Base-by-base conservation (phyloP, 2,113 vertebrate species). In the Helogale parvula region DNA sequence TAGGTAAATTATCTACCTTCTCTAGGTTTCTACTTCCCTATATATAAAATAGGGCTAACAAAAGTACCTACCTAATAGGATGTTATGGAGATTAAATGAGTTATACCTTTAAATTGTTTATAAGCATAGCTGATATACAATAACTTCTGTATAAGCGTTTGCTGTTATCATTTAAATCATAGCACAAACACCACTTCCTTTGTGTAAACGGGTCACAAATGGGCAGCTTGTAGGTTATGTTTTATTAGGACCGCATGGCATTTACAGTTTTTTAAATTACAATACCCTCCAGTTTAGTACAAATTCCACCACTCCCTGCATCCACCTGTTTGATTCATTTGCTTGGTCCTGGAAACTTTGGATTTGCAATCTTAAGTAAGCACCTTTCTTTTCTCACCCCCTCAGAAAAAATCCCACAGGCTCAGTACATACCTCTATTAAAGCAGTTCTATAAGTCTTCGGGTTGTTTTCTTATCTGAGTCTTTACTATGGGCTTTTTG, bases 181-280 rank as follows among this genome's bases (percentile, higher is more conserved):
- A 45, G n/a, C 54, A 76, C 29, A 93, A 93, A 41, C 71, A 96
- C 69, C 91, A 60, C 47, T 31, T 90, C 21, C 72, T 96, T 93
- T 95, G 88, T 95, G 41, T 93, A 94, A 76, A 14, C 65, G 33
- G 35, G 27, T 88, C 89, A 76, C 72, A 96, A 65, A 85, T 66
- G 57, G 50, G 27, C 52, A 92, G 50, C 45, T 94, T 93, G 10
- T 17, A 88, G 89, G 41, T 9, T 74, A n/a, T 71, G 63, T 66
- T 90, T 96, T 96, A 96, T 96, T 88, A 93, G 77, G 79, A 92
- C 60, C 86, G 88, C 68, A 93, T 94, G 82, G 68, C 93, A 45
- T 91, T 94, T 96, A 66, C 57, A 68, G 5, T 90, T 94, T 92
- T 92, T 72, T 85, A 33, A 16, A 81, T 93, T 96, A 45, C 54